Evolutionary conservation across 1,140 invertebrate genomes (phyloP).

Genomic region (Aporrectodea caliginosa): DNA sequence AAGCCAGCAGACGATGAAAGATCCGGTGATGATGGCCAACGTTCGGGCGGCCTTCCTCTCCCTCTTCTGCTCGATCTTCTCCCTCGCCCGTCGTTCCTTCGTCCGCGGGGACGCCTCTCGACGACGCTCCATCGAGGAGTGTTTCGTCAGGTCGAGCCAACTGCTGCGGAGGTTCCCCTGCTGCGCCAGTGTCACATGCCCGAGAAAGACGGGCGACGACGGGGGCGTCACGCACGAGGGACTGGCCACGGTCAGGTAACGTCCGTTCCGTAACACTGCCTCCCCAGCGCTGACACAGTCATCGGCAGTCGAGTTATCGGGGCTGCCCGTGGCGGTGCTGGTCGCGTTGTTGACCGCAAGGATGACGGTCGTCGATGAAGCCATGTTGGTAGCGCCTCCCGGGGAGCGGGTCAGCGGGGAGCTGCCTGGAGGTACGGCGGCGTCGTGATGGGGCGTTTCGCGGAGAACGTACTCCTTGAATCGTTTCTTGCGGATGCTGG

Average conservation of each 20-base stretch:
- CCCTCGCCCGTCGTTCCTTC: slow-evolving; percentile 42
- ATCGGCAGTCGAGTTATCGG: neutral
- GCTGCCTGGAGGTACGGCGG: no score
- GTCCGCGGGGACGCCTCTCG: slow-evolving; percentile 22
- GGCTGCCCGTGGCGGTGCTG: neutral
- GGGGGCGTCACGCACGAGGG: neutral
- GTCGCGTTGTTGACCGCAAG: neutral
- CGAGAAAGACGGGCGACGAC: neutral
- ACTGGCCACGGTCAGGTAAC: neutral
- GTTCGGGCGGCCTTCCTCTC: slow-evolving; percentile 58
- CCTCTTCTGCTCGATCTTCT: slow-evolving; percentile 56
- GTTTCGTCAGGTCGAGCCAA: neutral
- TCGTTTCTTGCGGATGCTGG: slow-evolving; percentile 44
- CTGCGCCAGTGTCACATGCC: neutral
- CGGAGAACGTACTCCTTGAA: slow-evolving; percentile 20
- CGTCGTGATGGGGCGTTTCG: neutral
- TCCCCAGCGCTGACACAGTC: neutral
- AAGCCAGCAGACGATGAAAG: slow-evolving; percentile 63
- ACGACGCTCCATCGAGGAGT: neutral
- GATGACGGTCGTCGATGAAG: neutral
- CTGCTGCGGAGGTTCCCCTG: neutral
- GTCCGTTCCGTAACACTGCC: neutral
- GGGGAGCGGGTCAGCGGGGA: neutral
- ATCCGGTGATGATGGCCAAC: slow-evolving; percentile 62
- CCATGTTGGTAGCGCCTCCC: neutral